Percentiles rank a stretch among this genome's conserved stretches.
Conservation (phyloP, 1,140 invertebrate species). For the Hydropsyche tenuis region DNA sequence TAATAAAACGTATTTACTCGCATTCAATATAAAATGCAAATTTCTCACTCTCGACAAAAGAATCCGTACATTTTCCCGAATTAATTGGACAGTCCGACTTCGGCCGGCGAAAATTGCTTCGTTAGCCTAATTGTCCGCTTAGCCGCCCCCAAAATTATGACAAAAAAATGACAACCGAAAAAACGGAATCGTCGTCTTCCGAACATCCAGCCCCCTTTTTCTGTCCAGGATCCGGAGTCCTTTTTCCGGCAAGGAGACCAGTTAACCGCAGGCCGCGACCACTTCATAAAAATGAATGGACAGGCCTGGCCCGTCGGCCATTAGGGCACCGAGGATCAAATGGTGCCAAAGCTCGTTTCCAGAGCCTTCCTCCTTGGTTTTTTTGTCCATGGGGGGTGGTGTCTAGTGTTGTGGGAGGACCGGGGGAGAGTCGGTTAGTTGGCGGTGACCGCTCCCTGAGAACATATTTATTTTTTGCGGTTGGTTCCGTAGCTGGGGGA, state of each 20-base stretch:
- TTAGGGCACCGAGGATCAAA: constrained; percentile 37
- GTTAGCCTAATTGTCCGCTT: constrained; percentile 19
- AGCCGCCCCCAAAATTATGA: neutral
- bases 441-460: too few species aligned
- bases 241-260: neutral
- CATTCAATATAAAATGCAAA: neutral
- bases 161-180: neutral
- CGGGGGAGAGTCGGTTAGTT: too few species aligned
- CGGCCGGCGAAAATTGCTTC: constrained; percentile 30
- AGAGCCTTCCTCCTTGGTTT: neutral
- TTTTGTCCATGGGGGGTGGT: neutral
- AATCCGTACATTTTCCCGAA: neutral
- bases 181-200: neutral
- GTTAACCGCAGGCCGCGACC: constrained; percentile 40
- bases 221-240: too few species aligned
- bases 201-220: neutral
- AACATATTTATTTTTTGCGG: constrained; percentile 37
- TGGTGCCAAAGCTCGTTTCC: constrained; percentile 25
- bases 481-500: neutral
- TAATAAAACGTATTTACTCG: too few species aligned
- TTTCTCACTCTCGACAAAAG: neutral
- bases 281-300: constrained; percentile 43
- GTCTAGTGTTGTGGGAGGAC: too few species aligned
- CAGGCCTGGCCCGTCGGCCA: constrained; percentile 19
- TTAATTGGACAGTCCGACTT: constrained; percentile 7